These are phyloP conservation scores for Panonychus citri DNA, from an alignment of 1,140 invertebrate species.

Conservation along the genomic window DNA sequence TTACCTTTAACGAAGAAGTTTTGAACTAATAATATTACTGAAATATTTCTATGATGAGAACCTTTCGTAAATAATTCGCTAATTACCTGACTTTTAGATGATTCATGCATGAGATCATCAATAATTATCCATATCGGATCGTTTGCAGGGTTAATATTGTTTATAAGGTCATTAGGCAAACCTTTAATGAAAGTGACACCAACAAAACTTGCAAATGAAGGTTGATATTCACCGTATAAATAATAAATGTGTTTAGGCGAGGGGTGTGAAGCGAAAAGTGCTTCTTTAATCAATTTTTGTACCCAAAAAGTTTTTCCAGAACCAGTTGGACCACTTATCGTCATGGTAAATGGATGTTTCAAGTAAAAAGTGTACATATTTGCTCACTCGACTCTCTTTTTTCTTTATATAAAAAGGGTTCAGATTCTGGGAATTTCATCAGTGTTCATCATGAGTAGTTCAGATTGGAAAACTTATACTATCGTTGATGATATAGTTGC, in stretches of 20 bases:
- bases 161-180: background rate
- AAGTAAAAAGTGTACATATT: too few relatives aligned
- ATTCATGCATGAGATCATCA: slow-evolving; percentile 1
- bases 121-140: slow-evolving; percentile 3
- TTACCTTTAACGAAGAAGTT: background rate
- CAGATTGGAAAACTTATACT: too few relatives aligned
- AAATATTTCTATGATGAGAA: background rate
- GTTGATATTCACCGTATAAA: background rate
- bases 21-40: background rate
- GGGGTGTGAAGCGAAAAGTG: background rate
- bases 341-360: too few relatives aligned
- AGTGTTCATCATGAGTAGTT: too few relatives aligned
- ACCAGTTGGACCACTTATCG: too few relatives aligned
- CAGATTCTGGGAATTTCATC: too few relatives aligned
- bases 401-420: too few relatives aligned
- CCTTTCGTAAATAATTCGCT: background rate
- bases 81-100: slow-evolving; percentile 3
- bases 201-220: background rate
- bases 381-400: too few relatives aligned
- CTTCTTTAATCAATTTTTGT: too few relatives aligned
- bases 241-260: background rate
- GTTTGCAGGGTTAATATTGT: background rate
- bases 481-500: too few relatives aligned
- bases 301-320: too few relatives aligned
- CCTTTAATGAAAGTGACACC: background rate